Base-by-base conservation (phyloP, 1,140 invertebrate species). In the Meloidogyne exigua region DNA sequence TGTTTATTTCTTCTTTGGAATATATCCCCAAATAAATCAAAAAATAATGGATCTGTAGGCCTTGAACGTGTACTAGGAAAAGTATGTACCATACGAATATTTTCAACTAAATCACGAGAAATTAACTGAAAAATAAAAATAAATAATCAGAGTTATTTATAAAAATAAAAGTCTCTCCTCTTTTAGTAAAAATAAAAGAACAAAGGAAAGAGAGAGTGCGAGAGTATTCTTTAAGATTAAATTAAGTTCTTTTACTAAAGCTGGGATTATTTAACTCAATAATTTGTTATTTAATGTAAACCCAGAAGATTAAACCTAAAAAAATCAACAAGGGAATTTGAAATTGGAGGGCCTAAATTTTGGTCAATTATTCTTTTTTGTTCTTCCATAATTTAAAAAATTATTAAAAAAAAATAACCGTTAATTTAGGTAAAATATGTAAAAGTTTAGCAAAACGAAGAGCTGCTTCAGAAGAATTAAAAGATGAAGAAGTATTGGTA, bases 11-110 rank as follows among this genome's bases (percentile, higher is more conserved):
- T 18, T 57, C 18, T 18, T 57, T 85, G 72, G 66, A 85, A 85
- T 44, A 85, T 83, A 69, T 85, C 83, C 57, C 83, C 83, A 66
- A 80, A 85, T 12, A 85, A 77, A 75, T 85, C 76, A 72, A 77
- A 85, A 82, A 85, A 81, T 25, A 85, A 25, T 12, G 78, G 79
- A 25, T 79, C 79, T 21, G 69, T 71, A 32, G 70, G 64, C 12
- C 72, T 44, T 10, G 72, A 73, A 28, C 39, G 57, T 13, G 72
- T 36, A 36, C 57, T 73, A 23, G 72, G 72, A 64, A 73, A 73
- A 18, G 72, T 73, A 21, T 73, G 72, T 21, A 73, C 76, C 69
- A 83, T 78, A 25, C 82, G 79, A 21, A 85, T 80, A 32, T 85
- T 79, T 72, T 85, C 83, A 10, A 79, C 68, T 65, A 85, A 65